These are phyloP conservation scores for Coccyzus lansbergi DNA, from an alignment of 2,797 vertebrate species.

Conservation along the genomic window DNA sequence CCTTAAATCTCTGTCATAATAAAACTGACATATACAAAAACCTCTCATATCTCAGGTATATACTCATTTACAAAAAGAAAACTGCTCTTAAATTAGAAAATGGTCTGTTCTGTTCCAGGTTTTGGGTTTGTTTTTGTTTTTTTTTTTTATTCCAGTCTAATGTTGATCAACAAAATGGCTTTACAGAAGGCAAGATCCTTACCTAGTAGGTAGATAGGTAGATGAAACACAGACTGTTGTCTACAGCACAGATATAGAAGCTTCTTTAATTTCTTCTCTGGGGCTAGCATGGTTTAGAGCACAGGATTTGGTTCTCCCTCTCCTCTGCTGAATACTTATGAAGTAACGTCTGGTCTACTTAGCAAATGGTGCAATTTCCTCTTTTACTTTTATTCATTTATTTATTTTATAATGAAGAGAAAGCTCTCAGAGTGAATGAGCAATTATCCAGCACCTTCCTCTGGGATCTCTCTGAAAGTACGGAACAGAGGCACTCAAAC, in stretches of 20 bases:
- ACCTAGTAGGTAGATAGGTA: neutral
- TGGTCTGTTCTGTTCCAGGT: rapidly evolving
- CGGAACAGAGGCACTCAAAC: constrained; percentile 43
- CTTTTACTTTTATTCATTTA: constrained; percentile 53
- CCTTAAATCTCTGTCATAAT: neutral
- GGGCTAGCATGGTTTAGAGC: neutral
- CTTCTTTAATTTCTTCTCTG: neutral
- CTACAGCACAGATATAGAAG: neutral
- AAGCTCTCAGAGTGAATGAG: constrained; percentile 39
- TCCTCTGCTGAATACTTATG: neutral
- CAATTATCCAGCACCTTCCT: constrained; percentile 56
- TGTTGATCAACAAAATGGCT: neutral
- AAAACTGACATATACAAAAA: neutral
- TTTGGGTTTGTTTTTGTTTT: too few relatives aligned
- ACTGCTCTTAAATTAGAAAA: neutral
- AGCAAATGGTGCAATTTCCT: constrained; percentile 40
- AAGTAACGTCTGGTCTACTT: neutral
- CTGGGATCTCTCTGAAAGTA: constrained; percentile 36
- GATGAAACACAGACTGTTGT: neutral
- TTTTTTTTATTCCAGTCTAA: neutral
- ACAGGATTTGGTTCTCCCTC: neutral
- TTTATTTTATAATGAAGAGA: constrained; percentile 58
- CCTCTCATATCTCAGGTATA: neutral
- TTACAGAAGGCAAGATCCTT: neutral
- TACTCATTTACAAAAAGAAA: neutral